These are phyloP conservation scores for Psittacara wagleri DNA, from an alignment of 2,113 vertebrate species.

Conservation along the genomic window DNA sequence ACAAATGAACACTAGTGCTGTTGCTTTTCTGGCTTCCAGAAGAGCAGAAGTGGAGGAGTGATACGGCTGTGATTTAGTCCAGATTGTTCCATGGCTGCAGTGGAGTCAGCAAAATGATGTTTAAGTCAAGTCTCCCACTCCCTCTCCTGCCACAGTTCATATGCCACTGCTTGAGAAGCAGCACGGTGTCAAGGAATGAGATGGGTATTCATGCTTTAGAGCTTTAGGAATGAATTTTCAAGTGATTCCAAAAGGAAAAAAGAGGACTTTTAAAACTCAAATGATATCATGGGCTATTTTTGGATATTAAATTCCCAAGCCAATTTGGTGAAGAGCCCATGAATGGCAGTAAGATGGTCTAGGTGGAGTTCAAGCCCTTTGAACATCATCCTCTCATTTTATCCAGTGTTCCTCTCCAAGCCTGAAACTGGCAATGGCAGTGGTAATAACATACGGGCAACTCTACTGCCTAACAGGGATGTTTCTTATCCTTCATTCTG, in stretches of 20 bases:
- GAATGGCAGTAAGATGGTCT: neutral
- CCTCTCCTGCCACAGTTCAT: neutral
- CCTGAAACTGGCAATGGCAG: neutral
- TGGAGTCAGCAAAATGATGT: neutral
- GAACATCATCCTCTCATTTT: neutral
- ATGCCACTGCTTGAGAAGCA: neutral
- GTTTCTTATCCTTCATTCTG: neutral
- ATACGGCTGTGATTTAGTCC: neutral
- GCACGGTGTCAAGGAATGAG: neutral
- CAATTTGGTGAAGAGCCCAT: neutral
- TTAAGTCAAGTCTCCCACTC: neutral
- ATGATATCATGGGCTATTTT: neutral
- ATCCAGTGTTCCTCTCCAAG: neutral
- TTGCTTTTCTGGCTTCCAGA: neutral
- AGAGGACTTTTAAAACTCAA: neutral
- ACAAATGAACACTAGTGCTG: neutral
- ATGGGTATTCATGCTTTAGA: neutral
- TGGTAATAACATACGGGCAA: neutral
- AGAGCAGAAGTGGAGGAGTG: rapidly evolving
- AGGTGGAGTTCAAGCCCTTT: neutral
- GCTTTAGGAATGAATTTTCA: neutral
- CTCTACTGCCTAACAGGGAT: neutral
- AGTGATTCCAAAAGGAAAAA: neutral
- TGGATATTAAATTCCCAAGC: neutral
- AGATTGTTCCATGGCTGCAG: rapidly evolving